phyloP scores from a whole-genome alignment of 2,888 invertebrate genomes.

The Acleris emargana region DNA sequence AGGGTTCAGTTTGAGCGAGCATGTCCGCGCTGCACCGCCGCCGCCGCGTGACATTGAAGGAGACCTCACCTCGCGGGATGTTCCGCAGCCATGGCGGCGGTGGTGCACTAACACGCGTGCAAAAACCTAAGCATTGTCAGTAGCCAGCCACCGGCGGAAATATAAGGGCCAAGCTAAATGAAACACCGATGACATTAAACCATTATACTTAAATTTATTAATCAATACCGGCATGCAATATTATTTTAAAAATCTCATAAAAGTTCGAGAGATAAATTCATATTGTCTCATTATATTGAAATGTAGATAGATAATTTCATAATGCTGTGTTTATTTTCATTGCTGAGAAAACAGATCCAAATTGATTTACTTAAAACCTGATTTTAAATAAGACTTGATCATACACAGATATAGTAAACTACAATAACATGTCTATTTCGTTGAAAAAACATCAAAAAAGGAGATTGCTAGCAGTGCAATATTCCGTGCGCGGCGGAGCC shows the following conservation, averaged over 20 bases:
- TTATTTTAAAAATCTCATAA: constrained; percentile 73
- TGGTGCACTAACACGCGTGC: constrained; percentile 27
- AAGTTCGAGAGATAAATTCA: constrained; percentile 78
- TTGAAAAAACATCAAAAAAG: constrained; percentile 82
- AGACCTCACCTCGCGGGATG: constrained; percentile 44
- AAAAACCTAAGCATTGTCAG: constrained; percentile 27
- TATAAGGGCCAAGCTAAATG: constrained; percentile 55
- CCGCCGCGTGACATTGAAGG: constrained; percentile 63
- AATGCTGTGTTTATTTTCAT: constrained; percentile 66
- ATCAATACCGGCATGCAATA: constrained; percentile 77
- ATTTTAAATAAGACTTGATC: constrained; percentile 78
- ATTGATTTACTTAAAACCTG: constrained; percentile 81
- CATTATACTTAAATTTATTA: constrained; percentile 83
- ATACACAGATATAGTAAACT: constrained; percentile 75
- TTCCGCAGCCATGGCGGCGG: constrained; percentile 18
- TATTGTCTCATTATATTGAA: constrained; percentile 59
- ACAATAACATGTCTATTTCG: constrained; percentile 76
- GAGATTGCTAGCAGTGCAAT: constrained; percentile 68
- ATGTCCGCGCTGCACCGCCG: constrained; percentile 54
- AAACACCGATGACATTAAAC: constrained; percentile 69
- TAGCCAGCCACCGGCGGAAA: constrained; percentile 37
- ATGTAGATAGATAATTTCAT: constrained; percentile 71
- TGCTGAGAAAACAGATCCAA: constrained; percentile 79
- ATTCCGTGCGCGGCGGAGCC: constrained; percentile 49
- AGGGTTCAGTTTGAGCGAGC: constrained; percentile 62